phyloP scores from a whole-genome alignment of 1,140 invertebrate genomes.

The Drosophila orosa region DNA sequence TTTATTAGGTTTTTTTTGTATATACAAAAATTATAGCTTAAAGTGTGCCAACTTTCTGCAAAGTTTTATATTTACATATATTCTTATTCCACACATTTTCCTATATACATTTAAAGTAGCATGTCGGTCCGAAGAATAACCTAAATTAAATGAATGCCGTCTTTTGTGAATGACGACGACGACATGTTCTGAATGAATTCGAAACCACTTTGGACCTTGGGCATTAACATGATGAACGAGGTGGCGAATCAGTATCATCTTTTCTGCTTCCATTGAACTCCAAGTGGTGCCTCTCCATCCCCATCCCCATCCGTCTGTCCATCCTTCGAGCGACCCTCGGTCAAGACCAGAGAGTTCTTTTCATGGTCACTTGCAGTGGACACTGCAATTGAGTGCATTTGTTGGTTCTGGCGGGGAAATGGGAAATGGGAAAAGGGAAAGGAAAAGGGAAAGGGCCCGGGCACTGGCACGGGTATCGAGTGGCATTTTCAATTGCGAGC shows the following conservation, averaged over 20 bases:
- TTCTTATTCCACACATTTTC: neutral
- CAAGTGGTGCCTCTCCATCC: neutral
- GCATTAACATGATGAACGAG: slow-evolving; percentile 8
- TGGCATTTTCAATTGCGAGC: slow-evolving; percentile 67
- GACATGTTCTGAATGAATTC: slow-evolving; percentile 9
- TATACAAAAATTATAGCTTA: neutral
- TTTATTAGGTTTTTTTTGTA: neutral
- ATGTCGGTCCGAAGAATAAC: neutral
- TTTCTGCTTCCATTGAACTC: slow-evolving; percentile 23
- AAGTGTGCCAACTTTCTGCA: neutral
- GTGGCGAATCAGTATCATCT: slow-evolving; percentile 17
- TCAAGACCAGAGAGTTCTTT: slow-evolving; percentile 48
- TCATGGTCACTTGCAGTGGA: slow-evolving; percentile 48
- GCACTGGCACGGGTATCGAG: slow-evolving; percentile 59
- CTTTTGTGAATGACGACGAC: neutral
- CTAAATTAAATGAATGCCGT: slow-evolving; percentile 5
- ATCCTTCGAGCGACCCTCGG: slow-evolving; percentile 25
- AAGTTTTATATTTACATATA: neutral
- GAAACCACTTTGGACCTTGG: slow-evolving; percentile 18
- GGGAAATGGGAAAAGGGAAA: neutral
- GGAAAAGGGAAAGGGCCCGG: neutral
- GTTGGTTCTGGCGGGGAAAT: slow-evolving; percentile 16
- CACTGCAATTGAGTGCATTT: slow-evolving; percentile 44
- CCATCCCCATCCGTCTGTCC: neutral
- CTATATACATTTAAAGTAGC: neutral